Base-by-base conservation (phyloP, 2,113 vertebrate species). In the Heterocephalus glaber region DNA sequence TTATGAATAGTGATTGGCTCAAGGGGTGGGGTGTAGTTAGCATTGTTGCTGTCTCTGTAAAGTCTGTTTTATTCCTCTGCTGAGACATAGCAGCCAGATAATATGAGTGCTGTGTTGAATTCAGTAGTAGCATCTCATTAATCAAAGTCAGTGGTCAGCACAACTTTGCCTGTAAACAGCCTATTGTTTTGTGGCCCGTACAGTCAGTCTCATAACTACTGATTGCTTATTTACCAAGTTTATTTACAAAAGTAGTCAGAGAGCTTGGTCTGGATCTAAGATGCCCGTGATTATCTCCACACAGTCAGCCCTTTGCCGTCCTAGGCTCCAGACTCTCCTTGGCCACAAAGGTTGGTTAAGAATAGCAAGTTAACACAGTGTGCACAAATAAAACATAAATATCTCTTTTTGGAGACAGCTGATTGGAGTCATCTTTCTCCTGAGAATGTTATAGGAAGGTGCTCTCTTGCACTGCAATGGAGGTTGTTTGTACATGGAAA, bases 51-150 rank as follows among this genome's bases (percentile, higher is more conserved):
- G 22, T 81, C 38, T 65, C 16, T 3, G 0, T 70, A 12, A 41
- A 5, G 26, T 13, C 26, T 22, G 1, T 61, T 4, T n/a, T 16
- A 9, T 56, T 28, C 35, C 47, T 33, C 7, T 65, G 60, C 0
- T 26, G 2, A 26, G 6, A 16, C 13, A 5, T 4, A 47, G 44
- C 54, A 47, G 54, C 3, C 22, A 28, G 26, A 3, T 28, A 10
- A 5, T 11, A 3, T 0, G 17, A 35, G 61, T 5, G 17, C 35
- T 3, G 28, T 12, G 26, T 22, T 20, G 28, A 47, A 49, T 9
- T 14, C 44, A 63, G 9, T 7, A 5, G 38, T 14, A n/a, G 14
- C 4, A 1, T 63, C 14, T 82, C n/a, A 66, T n/a, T 24, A 7
- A 4, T 60, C 44, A 38, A 85, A 68, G 28, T 38, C 58, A n/a